phyloP scores from a whole-genome alignment of 2,797 vertebrate genomes.

The Pterois miles region DNA sequence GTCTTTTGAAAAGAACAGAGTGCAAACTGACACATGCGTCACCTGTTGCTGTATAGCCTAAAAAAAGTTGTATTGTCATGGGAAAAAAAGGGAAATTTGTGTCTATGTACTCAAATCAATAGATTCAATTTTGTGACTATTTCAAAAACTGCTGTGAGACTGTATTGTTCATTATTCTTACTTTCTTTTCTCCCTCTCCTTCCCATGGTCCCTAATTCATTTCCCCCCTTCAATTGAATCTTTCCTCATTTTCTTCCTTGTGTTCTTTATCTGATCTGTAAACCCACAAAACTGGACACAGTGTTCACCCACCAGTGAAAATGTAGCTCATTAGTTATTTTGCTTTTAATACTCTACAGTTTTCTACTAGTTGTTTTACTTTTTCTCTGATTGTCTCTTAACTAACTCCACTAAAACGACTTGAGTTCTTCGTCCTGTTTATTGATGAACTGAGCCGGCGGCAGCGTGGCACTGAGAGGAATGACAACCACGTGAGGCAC shows the following conservation, averaged over 20 bases:
- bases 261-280: background rate
- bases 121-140: rapidly evolving
- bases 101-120: too few relatives aligned
- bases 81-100: too few relatives aligned
- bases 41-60: too few relatives aligned
- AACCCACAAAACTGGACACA: background rate
- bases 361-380: background rate
- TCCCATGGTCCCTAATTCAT: background rate
- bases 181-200: background rate
- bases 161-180: background rate
- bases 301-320: background rate
- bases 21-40: too few relatives aligned
- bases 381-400: background rate
- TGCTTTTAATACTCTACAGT: background rate
- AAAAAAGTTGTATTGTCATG: too few relatives aligned
- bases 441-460: slow-evolving; percentile 40
- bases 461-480: slow-evolving; percentile 35
- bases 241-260: background rate
- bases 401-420: background rate
- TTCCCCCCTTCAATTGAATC: background rate
- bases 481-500: slow-evolving; percentile 47
- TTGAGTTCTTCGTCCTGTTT: slow-evolving; percentile 18
- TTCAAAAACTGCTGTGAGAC: too few relatives aligned
- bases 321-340: background rate
- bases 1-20: too few relatives aligned